Evolutionary conservation across 2,797 vertebrate species (phyloP).

Genomic region (Fistularia commersonii): DNA sequence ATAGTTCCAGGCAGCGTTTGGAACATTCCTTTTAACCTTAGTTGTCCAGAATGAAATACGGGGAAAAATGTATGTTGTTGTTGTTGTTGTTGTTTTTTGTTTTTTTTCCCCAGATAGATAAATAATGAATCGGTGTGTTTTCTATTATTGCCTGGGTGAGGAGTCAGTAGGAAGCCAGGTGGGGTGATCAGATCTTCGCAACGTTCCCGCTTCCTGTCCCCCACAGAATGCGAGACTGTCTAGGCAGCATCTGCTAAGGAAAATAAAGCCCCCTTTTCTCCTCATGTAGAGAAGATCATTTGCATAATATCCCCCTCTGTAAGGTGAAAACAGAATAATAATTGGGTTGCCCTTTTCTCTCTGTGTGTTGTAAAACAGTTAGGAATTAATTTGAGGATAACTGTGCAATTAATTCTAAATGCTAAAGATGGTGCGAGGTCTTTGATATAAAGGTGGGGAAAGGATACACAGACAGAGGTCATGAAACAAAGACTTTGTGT

Average conservation of each 20-base stretch:
- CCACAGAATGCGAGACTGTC: slow-evolving; percentile 66
- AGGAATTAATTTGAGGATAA: slow-evolving; percentile 87
- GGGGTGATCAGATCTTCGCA: slow-evolving; percentile 71
- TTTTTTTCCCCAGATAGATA: slow-evolving; percentile 41
- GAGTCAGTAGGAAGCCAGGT: slow-evolving; percentile 74
- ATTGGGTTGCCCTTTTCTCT: slow-evolving; percentile 86
- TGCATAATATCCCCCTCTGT: slow-evolving; percentile 85
- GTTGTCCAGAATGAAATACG: slow-evolving; percentile 56
- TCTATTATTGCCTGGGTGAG: slow-evolving; percentile 68
- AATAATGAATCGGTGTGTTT: slow-evolving; percentile 68
- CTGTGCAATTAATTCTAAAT: slow-evolving; percentile 86
- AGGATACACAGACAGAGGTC: slow-evolving; percentile 70
- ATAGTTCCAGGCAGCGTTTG: slow-evolving; percentile 64
- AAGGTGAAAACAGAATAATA: slow-evolving; percentile 88
- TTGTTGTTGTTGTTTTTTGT: slow-evolving; percentile 3
- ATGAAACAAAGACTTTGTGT: slow-evolving; percentile 65
- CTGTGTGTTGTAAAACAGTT: slow-evolving; percentile 86
- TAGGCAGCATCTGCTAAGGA: slow-evolving; percentile 78
- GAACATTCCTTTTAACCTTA: slow-evolving; percentile 75
- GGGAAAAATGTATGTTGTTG: slow-evolving; percentile 21
- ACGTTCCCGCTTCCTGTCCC: slow-evolving; percentile 71
- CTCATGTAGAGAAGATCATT: slow-evolving; percentile 82
- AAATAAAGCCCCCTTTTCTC: slow-evolving; percentile 78
- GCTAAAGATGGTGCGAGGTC: slow-evolving; percentile 76
- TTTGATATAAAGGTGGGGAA: slow-evolving; percentile 65